Base-by-base conservation (phyloP, 2,888 invertebrate genomes). In the Coelogynopora nodosa region DNA sequence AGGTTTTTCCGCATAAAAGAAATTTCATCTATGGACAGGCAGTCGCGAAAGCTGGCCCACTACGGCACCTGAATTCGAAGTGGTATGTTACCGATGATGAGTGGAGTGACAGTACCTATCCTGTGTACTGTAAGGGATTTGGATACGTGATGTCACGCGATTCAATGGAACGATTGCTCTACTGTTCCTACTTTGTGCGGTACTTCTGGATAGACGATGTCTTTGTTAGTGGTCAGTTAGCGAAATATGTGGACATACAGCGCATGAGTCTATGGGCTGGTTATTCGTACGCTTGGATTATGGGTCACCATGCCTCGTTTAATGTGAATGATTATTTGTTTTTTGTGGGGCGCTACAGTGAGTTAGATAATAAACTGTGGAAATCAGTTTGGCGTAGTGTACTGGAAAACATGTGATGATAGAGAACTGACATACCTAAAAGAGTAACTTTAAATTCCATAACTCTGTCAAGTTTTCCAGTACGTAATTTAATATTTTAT, bases 121-220 rank as follows among this genome's bases (percentile, higher is more conserved):
- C 86, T 2, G 31, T 29, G 26, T 86, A 49, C 49, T 82, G 82
- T 18, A 86, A 86, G 29, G 86, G 86, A 82, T 86, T 86, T 67
- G 86, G 49, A 30, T 86, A 86, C 31, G 28, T 86, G 18, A 85
- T 86, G 13, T 67, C 30, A 2, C 0, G 29, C 5, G 84, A 49
- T 13, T 31, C 84, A 0, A n/a, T 86, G 0, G 29, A 86, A 31
- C 26, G 18, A 28, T 85, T 86, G n/a, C 49, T 84, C 18, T 67
- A 84, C n/a, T 86, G 86, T 27, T 82, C 86, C 13, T 84, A 86
- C 28, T 86, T 18, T 30, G 30, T 67, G 1, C 82, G 67, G 2
- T 86, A 84, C 67, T 67, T 85, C 28, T 85, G 28, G 29, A 85
- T 85, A 27, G 85, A 85, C 49, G 85, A 85, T 85, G 74, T 85